Percentiles rank a stretch among this genome's conserved stretches.
These are phyloP conservation scores for Loripinus fragilis DNA, from an alignment of 2,888 invertebrate genomes.

Conservation along the genomic window DNA sequence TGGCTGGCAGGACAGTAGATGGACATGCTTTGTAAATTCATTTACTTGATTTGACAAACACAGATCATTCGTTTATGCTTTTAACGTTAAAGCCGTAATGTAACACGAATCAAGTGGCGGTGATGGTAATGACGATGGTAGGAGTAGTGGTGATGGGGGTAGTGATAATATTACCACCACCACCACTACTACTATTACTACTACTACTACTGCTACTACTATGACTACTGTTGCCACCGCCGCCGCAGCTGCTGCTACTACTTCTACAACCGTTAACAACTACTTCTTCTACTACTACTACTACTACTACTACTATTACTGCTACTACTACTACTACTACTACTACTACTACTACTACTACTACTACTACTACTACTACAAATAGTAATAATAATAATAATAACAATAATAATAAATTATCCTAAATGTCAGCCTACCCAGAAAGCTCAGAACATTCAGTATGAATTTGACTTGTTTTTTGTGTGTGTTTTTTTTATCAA, in stretches of 20 bases:
- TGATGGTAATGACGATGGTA: too few species aligned
- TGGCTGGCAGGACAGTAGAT: too few species aligned
- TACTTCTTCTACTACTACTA: conserved; percentile 18
- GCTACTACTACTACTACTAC: conserved; percentile 16
- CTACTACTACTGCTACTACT: too few species aligned
- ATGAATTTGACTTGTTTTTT: conserved; percentile 4
- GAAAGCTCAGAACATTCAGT: too few species aligned
- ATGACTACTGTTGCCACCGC: too few species aligned
- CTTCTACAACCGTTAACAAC: conserved; percentile 11
- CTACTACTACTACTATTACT: background rate
- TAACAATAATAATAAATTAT: conserved; percentile 16
- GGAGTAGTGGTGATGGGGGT: conserved; percentile 8
- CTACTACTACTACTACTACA: too few species aligned
- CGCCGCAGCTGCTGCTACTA: too few species aligned
- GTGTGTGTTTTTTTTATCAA: too few species aligned
- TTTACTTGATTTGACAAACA: too few species aligned
- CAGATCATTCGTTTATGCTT: background rate
- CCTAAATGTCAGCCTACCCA: conserved; percentile 10
- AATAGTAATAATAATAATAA: conserved; percentile 7
- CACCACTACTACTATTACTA: conserved; percentile 10
- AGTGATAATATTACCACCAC: conserved; percentile 11
- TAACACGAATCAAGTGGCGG: too few species aligned
- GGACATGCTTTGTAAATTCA: too few species aligned
- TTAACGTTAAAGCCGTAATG: conserved; percentile 3
- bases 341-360: conserved; percentile 23